A percentile compares a stretch with the other conserved stretches of the same genome.
phyloP scores from a whole-genome alignment of 2,888 invertebrate genomes.

The Mesochorus sp. region DNA sequence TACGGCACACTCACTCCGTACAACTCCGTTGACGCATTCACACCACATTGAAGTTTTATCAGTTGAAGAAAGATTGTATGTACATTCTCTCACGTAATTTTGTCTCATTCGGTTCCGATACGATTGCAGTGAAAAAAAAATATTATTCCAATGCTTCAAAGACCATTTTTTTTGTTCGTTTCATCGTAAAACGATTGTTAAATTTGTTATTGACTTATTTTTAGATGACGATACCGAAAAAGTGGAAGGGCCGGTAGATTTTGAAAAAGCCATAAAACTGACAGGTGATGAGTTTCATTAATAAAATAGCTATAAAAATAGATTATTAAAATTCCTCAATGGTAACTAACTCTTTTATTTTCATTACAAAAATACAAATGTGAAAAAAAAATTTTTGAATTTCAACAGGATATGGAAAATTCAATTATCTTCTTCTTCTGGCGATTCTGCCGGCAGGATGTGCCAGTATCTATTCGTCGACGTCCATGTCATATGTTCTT shows the following conservation, averaged over 20 bases:
- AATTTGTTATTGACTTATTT: constrained; percentile 29
- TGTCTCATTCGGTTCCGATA: background rate
- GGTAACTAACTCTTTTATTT: background rate
- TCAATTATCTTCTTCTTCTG: constrained; percentile 83
- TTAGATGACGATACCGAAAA: constrained; percentile 71
- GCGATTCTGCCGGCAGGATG: constrained; percentile 83
- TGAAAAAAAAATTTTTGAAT: background rate
- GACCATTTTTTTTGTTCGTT: too few relatives aligned
- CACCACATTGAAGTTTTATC: constrained; percentile 8
- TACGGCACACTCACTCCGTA: constrained; percentile 31
- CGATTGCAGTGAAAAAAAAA: too few relatives aligned
- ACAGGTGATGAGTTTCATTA: constrained; percentile 69
- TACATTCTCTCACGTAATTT: constrained; percentile 12
- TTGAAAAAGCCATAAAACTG: constrained; percentile 75
- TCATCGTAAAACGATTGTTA: background rate
- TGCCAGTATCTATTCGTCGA: constrained; percentile 84
- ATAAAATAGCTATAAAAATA: background rate
- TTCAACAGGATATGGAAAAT: constrained; percentile 83
- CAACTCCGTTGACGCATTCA: constrained; percentile 27
- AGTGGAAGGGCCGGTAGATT: constrained; percentile 74
- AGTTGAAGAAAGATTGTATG: background rate
- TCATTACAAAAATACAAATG: constrained; percentile 1
- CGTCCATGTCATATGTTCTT: constrained; percentile 84
- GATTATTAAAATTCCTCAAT: too few relatives aligned
- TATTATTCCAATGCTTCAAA: too few relatives aligned